A percentile compares a stretch with the other conserved stretches of the same genome.
phyloP scores from a whole-genome alignment of 2,113 vertebrate genomes.

The Chaenocephalus aceratus region DNA sequence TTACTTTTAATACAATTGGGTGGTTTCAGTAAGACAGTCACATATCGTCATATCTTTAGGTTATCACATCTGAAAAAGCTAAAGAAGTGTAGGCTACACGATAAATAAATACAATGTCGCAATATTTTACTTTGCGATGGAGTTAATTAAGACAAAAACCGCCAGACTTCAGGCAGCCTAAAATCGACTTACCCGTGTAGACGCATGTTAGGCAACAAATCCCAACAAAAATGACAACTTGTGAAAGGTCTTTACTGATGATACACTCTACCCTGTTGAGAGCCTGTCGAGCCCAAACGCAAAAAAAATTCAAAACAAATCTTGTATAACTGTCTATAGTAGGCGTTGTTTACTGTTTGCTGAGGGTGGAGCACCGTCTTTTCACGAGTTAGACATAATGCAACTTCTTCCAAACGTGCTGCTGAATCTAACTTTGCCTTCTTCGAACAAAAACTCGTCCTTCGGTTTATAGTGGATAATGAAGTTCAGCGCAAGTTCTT shows the following conservation, averaged over 20 bases:
- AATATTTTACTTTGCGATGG: not conserved
- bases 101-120: not conserved
- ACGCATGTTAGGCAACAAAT: slow-evolving; percentile 25
- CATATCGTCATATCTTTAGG: no score
- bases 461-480: no score
- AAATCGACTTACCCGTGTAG: slow-evolving; percentile 45
- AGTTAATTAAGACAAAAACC: not conserved
- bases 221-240: not conserved
- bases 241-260: not conserved
- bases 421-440: not conserved
- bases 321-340: slow-evolving; percentile 9
- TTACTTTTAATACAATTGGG: not conserved
- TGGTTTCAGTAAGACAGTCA: not conserved
- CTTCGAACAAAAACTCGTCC: no score
- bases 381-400: not conserved
- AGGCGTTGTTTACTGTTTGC: slow-evolving; percentile 24
- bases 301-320: not conserved
- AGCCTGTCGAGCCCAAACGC: not conserved
- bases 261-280: no score
- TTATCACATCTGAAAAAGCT: no score
- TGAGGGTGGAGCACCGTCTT: slow-evolving; percentile 49
- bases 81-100: no score
- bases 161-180: not conserved
- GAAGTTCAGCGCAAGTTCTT: no score
- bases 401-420: not conserved